phyloP scores from a whole-genome alignment of 2,113 vertebrate species.

The Trinectes maculatus region DNA sequence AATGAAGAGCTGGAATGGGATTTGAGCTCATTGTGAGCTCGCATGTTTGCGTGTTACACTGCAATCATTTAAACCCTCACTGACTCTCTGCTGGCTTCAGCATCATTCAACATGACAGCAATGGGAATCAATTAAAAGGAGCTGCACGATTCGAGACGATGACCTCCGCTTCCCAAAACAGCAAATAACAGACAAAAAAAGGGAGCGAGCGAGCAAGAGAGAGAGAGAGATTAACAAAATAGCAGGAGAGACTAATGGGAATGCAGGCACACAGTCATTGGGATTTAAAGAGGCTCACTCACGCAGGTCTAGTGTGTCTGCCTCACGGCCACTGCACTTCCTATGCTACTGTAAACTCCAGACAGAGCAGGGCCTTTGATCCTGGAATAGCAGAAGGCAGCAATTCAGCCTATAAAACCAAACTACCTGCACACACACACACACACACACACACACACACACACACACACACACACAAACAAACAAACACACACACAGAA shows the following conservation, averaged over 20 bases:
- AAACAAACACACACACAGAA: neutral
- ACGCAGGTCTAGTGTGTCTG: constrained; percentile 56
- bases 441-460: constrained; percentile 6
- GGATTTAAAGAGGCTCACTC: constrained; percentile 66
- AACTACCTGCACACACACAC: constrained; percentile 51
- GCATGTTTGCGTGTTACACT: constrained; percentile 60
- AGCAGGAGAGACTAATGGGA: constrained; percentile 8
- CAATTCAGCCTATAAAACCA: constrained; percentile 58
- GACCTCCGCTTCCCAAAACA: constrained; percentile 52
- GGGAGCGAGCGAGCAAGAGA: constrained; percentile 14
- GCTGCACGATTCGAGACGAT: constrained; percentile 38
- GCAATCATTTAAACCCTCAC: constrained; percentile 63
- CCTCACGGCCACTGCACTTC: constrained; percentile 67
- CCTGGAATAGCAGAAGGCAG: constrained; percentile 41
- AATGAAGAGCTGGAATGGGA: constrained; percentile 39
- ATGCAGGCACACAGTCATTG: constrained; percentile 26
- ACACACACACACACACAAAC: constrained; percentile 2
- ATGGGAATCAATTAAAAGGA: constrained; percentile 61
- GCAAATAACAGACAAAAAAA: constrained; percentile 34
- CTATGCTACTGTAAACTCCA: constrained; percentile 69
- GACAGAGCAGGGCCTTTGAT: constrained; percentile 62
- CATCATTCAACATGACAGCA: constrained; percentile 41
- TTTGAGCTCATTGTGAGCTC: constrained; percentile 43
- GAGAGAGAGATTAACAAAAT: constrained; percentile 19
- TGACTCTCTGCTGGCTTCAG: constrained; percentile 47